Conservation (phyloP, 2,888 invertebrate species). For the Dendrolimus pini region DNA sequence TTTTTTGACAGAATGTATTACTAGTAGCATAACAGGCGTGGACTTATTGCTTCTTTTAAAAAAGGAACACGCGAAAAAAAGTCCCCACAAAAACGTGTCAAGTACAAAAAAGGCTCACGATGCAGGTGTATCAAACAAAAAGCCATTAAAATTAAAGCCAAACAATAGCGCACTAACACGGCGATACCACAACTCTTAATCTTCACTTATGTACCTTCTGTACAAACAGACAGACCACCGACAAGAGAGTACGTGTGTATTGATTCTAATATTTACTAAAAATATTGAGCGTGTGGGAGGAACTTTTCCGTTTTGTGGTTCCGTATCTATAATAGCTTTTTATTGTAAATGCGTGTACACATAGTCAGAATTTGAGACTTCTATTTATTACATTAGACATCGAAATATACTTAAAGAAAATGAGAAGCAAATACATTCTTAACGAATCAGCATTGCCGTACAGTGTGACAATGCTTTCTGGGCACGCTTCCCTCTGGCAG, state of each 20-base stretch:
- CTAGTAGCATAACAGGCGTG: too few species aligned
- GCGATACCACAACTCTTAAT: background rate
- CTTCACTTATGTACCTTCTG: background rate
- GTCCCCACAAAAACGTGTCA: background rate
- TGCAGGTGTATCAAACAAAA: background rate
- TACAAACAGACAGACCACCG: background rate
- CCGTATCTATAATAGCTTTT: background rate
- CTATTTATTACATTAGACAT: too few species aligned
- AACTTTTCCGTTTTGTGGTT: constrained; percentile 15
- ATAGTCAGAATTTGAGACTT: too few species aligned
- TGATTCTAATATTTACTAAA: background rate
- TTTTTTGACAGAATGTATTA: background rate
- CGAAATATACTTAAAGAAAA: too few species aligned
- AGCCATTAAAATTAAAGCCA: background rate
- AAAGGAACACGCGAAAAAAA: too few species aligned
- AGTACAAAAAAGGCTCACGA: background rate
- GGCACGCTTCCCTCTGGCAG: too few species aligned
- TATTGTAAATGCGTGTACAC: too few species aligned
- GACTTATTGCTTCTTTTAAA: too few species aligned
- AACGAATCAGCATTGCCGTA: too few species aligned
- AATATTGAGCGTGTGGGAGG: background rate
- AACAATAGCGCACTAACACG: background rate
- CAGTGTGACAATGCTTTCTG: too few species aligned
- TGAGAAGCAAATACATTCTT: too few species aligned
- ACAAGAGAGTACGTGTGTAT: background rate